Percentiles rank a stretch among this genome's conserved stretches.
Evolutionary conservation across 1,140 invertebrate genomes (phyloP).

Genomic region (Tachypleus tridentatus): DNA sequence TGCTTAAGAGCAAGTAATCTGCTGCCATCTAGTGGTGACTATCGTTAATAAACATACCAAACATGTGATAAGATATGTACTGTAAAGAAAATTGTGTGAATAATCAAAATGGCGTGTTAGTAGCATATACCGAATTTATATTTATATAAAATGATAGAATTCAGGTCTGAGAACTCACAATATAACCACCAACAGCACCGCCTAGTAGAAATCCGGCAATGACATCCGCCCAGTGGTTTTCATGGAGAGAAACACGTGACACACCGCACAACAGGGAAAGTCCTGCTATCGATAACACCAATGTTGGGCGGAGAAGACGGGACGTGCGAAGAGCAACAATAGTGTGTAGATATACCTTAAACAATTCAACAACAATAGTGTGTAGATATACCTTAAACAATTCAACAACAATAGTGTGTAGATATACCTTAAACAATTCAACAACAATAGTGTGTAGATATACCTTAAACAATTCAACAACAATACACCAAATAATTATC

Average conservation of each 20-base stretch:
- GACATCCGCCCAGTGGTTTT: constrained; percentile 12
- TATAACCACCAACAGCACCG: constrained; percentile 5
- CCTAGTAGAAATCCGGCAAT: constrained; percentile 11
- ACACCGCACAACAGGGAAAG: background rate
- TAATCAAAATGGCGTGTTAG: background rate
- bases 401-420: background rate
- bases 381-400: too few species aligned
- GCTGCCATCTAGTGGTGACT: too few species aligned
- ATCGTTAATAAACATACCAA: too few species aligned
- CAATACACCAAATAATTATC: too few species aligned
- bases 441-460: constrained; percentile 10
- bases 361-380: background rate
- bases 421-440: constrained; percentile 15
- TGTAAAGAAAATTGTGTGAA: too few species aligned
- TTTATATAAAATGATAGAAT: constrained; percentile 4
- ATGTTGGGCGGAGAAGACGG: constrained; percentile 9
- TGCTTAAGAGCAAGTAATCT: too few species aligned
- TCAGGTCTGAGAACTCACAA: constrained; percentile 6
- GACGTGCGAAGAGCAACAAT: constrained; percentile 5
- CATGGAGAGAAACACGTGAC: background rate
- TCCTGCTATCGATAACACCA: constrained; percentile 1
- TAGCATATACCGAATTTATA: constrained; percentile 3
- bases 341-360: constrained; percentile 12
- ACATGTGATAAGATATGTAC: too few species aligned
- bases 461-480: constrained; percentile 4